A percentile compares a stretch with the other conserved stretches of the same genome.
phyloP scores from a whole-genome alignment of 2,888 invertebrate genomes.

The Druceiella hillmani region DNA sequence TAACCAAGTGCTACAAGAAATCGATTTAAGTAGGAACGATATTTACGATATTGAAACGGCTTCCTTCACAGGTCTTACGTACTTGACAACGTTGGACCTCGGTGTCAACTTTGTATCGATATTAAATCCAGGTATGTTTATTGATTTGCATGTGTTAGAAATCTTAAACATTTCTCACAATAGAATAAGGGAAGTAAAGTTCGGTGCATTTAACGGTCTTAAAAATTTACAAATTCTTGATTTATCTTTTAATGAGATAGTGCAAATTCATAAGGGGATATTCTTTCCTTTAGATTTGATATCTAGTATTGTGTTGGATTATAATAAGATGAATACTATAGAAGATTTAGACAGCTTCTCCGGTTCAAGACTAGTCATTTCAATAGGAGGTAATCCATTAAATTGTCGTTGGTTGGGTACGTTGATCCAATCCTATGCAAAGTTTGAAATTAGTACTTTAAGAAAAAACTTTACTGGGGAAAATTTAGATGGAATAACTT shows the following conservation, averaged over 20 bases:
- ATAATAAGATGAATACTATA: slow-evolving; percentile 20
- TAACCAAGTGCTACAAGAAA: too few species aligned
- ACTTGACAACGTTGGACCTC: slow-evolving; percentile 20
- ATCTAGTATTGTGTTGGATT: slow-evolving; percentile 18
- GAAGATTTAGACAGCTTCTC: slow-evolving; percentile 17
- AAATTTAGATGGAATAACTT: too few species aligned
- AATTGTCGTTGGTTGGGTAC: slow-evolving; percentile 20
- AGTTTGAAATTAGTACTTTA: too few species aligned
- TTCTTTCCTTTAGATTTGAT: too few species aligned
- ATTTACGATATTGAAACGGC: slow-evolving; percentile 21
- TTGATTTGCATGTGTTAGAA: slow-evolving; percentile 14
- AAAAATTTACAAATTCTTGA: slow-evolving; percentile 16
- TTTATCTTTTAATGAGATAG: slow-evolving; percentile 22
- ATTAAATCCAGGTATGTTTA: slow-evolving; percentile 25
- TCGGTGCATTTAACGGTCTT: slow-evolving; percentile 23
- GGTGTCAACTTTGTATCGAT: slow-evolving; percentile 21
- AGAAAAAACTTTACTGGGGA: too few species aligned
- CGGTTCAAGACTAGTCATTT: slow-evolving; percentile 13
- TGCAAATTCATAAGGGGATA: too few species aligned
- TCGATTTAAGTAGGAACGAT: slow-evolving; percentile 21
- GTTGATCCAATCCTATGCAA: too few species aligned
- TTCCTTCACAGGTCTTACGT: slow-evolving; percentile 20
- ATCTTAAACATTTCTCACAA: slow-evolving; percentile 19
- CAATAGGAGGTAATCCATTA: slow-evolving; percentile 24
- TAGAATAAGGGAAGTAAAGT: slow-evolving; percentile 19